Conservation (phyloP, 2,113 vertebrate species). For the Oryzias celebensis region DNA sequence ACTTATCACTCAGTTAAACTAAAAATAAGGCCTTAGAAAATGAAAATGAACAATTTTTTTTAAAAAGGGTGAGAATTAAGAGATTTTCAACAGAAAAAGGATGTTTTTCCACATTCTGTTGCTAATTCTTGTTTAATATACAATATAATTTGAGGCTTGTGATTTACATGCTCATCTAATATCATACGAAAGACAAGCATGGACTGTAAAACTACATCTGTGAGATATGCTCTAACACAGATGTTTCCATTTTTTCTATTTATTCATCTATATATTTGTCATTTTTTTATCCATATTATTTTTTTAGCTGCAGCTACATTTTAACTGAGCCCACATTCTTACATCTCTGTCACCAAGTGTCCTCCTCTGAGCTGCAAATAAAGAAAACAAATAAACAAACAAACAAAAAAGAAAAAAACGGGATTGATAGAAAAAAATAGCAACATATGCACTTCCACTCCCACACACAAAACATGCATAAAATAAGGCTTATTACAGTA, state of each 20-base stretch:
- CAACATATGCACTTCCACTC: conserved; percentile 58
- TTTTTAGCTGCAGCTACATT: conserved; percentile 49
- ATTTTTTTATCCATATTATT: conserved; percentile 21
- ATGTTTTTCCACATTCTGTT: conserved; percentile 11
- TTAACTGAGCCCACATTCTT: conserved; percentile 42
- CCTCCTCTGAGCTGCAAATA: conserved; percentile 51
- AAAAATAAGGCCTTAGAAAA: conserved; percentile 20
- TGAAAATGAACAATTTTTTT: background rate
- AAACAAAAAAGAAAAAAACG: conserved; percentile 37
- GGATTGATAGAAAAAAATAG: conserved; percentile 29
- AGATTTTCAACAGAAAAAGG: conserved; percentile 4
- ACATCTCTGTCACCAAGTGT: conserved; percentile 33
- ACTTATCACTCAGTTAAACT: background rate
- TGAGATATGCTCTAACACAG: conserved; percentile 18
- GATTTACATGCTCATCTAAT: conserved; percentile 67
- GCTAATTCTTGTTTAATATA: conserved; percentile 39
- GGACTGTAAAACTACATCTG: conserved; percentile 54
- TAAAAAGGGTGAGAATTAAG: conserved; percentile 1
- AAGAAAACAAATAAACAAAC: conserved; percentile 50
- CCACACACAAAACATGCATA: conserved; percentile 69
- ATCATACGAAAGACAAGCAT: conserved; percentile 63
- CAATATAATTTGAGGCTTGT: conserved; percentile 48
- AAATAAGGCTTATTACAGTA: conserved; percentile 71
- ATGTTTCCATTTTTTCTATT: conserved; percentile 18
- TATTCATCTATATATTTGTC: conserved; percentile 25